Evolutionary conservation across 2,888 invertebrate species (phyloP), one percentile per base, ranked within the genome.

Genomic region (Ptychoptera contaminata): DNA sequence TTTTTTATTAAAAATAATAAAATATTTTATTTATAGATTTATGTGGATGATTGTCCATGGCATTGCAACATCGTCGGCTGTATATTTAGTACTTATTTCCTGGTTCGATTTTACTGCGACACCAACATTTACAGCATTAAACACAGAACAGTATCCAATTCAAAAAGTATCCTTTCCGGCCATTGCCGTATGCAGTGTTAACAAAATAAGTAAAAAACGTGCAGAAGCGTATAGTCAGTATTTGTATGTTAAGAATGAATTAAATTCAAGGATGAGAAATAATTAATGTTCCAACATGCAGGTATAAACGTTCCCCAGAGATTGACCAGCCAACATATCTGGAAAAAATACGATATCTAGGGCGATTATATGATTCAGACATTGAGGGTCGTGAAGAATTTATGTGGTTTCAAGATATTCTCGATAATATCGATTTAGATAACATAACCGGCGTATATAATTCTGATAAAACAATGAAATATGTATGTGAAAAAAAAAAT

Each of bases 121-220:
- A 45, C 61, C 66, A 6, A 60, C 72, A 5, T 62, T 73, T 1
- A 69, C 73, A 1, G 67, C 65, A 1, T 58, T 67, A 49, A 69
- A 72, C 44, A 65, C 67, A 0, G 56, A 62, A 1, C 64, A 65
- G 8, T 69, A 68, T 53, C 68, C 70, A 0, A 69, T 75, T 35
- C 56, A 61, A 2, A 52, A 69, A 3, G 66, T 76, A 1, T 67
- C 71, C 45, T 75, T 73, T 54, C 76, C 76, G 1, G 75, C 70
- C 0, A 57, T 76, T 1, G 70, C 71, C 1, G 52, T 77, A 5
- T 76, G 76, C 52, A 70, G 68, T 49, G 54, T 67, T 15, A 76
- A 76, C 51, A 67, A 71, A 50, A 70, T 77, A 35, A 75, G 75
- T 54, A 61, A 54, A 43, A 62, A 56, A 31, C 62, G 64, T 16